Percentiles rank a stretch among this genome's conserved stretches.
Evolutionary conservation across 2,797 vertebrate genomes (phyloP).

Genomic region (Phalanger gymnotis): DNA sequence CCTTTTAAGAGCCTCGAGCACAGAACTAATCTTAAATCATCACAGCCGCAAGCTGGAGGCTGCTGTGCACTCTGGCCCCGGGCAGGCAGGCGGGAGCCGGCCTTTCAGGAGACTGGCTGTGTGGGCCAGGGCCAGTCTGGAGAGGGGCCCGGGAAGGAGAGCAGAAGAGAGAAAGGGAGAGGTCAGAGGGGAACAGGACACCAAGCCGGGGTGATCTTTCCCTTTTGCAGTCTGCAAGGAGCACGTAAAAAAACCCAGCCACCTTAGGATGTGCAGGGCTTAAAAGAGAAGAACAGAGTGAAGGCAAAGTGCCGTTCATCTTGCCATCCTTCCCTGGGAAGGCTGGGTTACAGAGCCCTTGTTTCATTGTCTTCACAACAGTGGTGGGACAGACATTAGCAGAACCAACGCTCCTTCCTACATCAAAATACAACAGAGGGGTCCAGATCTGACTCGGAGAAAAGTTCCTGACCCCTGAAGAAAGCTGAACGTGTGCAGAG

Average conservation of each 20-base stretch:
- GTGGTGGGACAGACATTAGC: accelerated
- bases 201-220: accelerated
- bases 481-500: neutral
- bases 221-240: neutral
- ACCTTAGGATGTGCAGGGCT: neutral
- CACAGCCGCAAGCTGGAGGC: accelerated
- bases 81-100: accelerated
- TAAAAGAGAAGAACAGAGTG: neutral
- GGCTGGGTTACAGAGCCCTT: neutral
- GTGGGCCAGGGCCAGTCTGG: neutral
- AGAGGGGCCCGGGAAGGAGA: accelerated
- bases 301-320: neutral
- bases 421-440: accelerated
- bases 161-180: accelerated
- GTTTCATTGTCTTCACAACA: accelerated
- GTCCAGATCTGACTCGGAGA: neutral
- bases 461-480: neutral
- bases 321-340: neutral
- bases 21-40: neutral
- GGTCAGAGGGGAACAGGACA: neutral
- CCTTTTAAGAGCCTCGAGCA: neutral
- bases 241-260: neutral
- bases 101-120: neutral
- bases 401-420: neutral
- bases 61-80: accelerated